Conservation (phyloP, 2,113 vertebrate genomes). For the Nerophis lumbriciformis region DNA sequence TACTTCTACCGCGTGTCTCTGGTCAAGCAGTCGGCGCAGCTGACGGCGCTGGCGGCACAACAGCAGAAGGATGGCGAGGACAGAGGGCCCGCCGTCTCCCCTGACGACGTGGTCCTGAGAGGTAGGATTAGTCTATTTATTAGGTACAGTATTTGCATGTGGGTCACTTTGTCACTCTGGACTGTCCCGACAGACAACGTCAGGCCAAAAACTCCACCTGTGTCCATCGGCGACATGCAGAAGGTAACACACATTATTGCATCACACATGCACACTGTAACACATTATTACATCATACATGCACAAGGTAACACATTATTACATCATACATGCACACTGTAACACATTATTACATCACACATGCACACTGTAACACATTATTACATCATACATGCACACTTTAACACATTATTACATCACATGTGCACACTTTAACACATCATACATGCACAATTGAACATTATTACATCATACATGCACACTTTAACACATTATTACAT, state of each 20-base stretch:
- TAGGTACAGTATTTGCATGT: not conserved
- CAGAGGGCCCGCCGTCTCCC: conserved; percentile 29
- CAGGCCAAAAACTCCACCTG: conserved; percentile 87
- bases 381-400: too few species aligned
- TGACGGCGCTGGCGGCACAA: conserved; percentile 90
- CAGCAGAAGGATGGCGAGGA: conserved; percentile 62
- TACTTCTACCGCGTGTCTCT: conserved; percentile 97
- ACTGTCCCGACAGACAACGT: conserved; percentile 72
- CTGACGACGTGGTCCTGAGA: conserved; percentile 67
- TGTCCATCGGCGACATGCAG: conserved; percentile 78
- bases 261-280: too few species aligned
- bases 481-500: too few species aligned
- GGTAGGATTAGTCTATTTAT: conserved; percentile 59
- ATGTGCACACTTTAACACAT: too few species aligned
- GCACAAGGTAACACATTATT: too few species aligned
- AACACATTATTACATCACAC: too few species aligned
- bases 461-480: too few species aligned
- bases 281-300: too few species aligned
- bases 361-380: too few species aligned
- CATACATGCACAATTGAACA: too few species aligned
- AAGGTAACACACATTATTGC: conserved; percentile 54
- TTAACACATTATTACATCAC: too few species aligned
- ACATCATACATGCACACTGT: too few species aligned
- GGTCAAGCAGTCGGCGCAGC: conserved; percentile 94
- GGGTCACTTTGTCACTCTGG: not conserved